A percentile compares a stretch with the other conserved stretches of the same genome.
Evolutionary conservation across 2,888 invertebrate species (phyloP).

Genomic region (Monopis laevigella): DNA sequence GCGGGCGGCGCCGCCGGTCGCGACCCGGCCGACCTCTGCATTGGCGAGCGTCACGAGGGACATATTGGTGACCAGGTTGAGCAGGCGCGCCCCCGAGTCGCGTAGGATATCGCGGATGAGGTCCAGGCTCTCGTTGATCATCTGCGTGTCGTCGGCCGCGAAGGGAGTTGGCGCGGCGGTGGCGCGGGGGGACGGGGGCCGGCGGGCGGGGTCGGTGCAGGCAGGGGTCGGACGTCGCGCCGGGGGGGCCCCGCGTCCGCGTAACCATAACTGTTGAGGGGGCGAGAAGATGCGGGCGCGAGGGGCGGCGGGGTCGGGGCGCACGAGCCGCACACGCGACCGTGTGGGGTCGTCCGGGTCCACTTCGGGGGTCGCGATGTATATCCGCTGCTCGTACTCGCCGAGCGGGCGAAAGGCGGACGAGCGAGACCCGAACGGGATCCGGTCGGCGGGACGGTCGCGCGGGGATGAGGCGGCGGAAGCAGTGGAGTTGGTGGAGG

Average conservation of each 20-base stretch:
- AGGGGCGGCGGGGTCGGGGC: not conserved
- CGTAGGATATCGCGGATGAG: slow-evolving; percentile 55
- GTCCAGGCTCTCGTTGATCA: slow-evolving; percentile 55
- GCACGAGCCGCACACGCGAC: not conserved
- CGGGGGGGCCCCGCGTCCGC: too few species aligned
- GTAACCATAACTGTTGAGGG: too few species aligned
- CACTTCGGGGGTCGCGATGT: slow-evolving; percentile 15
- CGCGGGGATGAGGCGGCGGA: not conserved
- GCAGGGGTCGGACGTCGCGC: slow-evolving; percentile 9
- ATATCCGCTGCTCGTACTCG: too few species aligned
- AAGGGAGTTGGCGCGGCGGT: slow-evolving; percentile 35
- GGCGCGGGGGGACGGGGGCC: slow-evolving; percentile 28
- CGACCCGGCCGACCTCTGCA: slow-evolving; percentile 31
- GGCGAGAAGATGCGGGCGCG: not conserved
- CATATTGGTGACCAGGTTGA: slow-evolving; percentile 57
- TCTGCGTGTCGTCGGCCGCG: slow-evolving; percentile 41
- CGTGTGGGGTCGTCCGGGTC: slow-evolving; percentile 14
- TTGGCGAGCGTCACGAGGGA: slow-evolving; percentile 46
- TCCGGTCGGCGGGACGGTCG: not conserved
- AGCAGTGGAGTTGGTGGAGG: slow-evolving; percentile 20
- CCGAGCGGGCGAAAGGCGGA: slow-evolving; percentile 17
- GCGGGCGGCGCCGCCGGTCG: slow-evolving; percentile 25
- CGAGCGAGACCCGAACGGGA: not conserved
- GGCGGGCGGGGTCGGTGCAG: slow-evolving; percentile 18
- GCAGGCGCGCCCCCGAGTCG: slow-evolving; percentile 52